Percentiles rank a stretch among this genome's conserved stretches.
These are phyloP conservation scores for Pao palembangensis DNA, from an alignment of 2,113 vertebrate genomes.

Conservation along the genomic window DNA sequence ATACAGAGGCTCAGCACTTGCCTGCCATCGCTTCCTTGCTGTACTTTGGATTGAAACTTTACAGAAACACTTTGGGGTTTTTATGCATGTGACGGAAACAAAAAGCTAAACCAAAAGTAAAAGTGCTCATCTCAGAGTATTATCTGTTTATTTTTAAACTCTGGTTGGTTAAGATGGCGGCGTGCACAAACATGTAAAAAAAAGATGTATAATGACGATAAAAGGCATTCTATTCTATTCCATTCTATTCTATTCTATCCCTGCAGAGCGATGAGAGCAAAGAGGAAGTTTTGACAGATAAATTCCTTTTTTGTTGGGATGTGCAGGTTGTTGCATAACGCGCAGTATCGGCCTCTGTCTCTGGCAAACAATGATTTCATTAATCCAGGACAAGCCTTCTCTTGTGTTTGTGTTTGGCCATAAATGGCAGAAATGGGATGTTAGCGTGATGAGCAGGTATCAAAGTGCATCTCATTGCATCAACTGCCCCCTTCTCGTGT, in stretches of 20 bases:
- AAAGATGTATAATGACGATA: too few species aligned
- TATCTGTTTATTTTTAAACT: too few species aligned
- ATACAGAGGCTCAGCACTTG: background rate
- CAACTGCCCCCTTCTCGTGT: too few species aligned
- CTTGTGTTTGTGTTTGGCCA: constrained; percentile 34
- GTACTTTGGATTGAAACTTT: background rate
- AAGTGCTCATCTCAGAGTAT: background rate
- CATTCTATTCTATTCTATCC: too few species aligned
- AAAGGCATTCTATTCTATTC: too few species aligned
- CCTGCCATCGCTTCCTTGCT: background rate
- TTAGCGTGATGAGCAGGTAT: constrained; percentile 42
- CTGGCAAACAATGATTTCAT: background rate
- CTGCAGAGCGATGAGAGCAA: too few species aligned
- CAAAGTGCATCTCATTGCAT: constrained; percentile 50
- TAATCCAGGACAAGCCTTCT: background rate
- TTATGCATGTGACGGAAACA: background rate
- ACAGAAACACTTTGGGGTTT: too few species aligned
- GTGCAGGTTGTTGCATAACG: too few species aligned
- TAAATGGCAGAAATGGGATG: constrained; percentile 41
- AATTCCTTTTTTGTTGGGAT: too few species aligned
- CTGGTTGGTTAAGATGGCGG: too few species aligned
- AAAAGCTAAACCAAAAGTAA: background rate
- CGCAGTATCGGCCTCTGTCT: background rate
- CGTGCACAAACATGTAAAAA: too few species aligned
- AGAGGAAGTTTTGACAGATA: too few species aligned